A percentile compares a stretch with the other conserved stretches of the same genome.
These are phyloP conservation scores for Drosophila pseudoananassae DNA, from an alignment of 1,140 invertebrate genomes.

Conservation along the genomic window DNA sequence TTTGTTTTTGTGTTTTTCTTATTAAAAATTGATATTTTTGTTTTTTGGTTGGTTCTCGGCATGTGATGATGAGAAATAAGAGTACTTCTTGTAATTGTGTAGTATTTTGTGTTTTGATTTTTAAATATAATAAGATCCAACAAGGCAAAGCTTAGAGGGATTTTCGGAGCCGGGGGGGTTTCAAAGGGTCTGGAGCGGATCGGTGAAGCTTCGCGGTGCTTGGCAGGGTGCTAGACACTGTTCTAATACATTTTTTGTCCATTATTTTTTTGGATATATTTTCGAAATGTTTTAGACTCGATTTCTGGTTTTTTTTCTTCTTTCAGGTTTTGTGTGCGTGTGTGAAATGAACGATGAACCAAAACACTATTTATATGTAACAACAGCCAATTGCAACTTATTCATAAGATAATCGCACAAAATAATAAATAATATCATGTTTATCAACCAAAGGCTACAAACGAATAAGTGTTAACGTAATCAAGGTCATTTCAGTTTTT, in stretches of 20 bases:
- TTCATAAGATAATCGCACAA: constrained; percentile 54
- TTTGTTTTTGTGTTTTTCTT: constrained; percentile 35
- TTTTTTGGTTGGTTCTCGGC: constrained; percentile 17
- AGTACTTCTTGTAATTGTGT: constrained; percentile 4
- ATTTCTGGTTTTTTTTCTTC: constrained; percentile 1
- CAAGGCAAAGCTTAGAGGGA: constrained; percentile 34
- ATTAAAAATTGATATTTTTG: constrained; percentile 8
- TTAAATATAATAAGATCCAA: constrained; percentile 21
- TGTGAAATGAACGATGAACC: constrained; percentile 55
- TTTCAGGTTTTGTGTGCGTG: not conserved
- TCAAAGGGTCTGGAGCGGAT: not conserved
- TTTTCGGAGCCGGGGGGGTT: not conserved
- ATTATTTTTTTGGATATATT: constrained; percentile 2
- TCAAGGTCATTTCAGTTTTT: constrained; percentile 26
- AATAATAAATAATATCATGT: constrained; percentile 3
- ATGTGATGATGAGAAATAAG: constrained; percentile 21
- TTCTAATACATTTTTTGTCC: not conserved
- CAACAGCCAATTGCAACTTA: constrained; percentile 80
- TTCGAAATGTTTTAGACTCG: not conserved
- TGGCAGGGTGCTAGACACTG: constrained; percentile 14
- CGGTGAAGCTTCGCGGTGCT: constrained; percentile 29
- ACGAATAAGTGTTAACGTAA: constrained; percentile 48
- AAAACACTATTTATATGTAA: constrained; percentile 53
- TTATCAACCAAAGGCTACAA: constrained; percentile 40
- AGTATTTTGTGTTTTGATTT: constrained; percentile 3